These are phyloP conservation scores for Ophthalmotilapia sp. DNA, from an alignment of 2,113 vertebrate species.

Conservation along the genomic window DNA sequence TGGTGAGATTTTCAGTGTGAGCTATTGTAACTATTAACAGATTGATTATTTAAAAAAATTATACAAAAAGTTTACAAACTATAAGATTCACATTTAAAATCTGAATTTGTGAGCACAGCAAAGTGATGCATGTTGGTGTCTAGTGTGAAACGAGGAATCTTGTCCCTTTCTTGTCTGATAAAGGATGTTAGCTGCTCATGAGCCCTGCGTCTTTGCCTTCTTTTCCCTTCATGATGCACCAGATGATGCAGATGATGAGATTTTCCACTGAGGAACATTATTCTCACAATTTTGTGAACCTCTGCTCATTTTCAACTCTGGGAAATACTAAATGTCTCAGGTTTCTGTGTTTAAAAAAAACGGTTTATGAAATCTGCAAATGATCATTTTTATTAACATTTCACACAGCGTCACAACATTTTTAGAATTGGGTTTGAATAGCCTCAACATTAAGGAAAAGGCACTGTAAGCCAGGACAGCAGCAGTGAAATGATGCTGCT, in stretches of 20 bases:
- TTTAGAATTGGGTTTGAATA: background rate
- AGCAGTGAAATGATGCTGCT: background rate
- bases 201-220: accelerated
- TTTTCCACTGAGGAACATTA: background rate
- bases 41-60: background rate
- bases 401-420: background rate
- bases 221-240: background rate
- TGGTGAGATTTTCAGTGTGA: background rate
- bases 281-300: background rate
- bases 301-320: background rate
- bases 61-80: background rate
- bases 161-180: background rate
- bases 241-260: background rate
- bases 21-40: background rate
- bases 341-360: background rate
- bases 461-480: background rate
- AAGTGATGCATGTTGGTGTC: background rate
- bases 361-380: background rate
- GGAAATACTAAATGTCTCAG: background rate
- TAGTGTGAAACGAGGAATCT: background rate
- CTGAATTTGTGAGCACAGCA: background rate
- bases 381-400: background rate
- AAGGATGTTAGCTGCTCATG: background rate
- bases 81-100: background rate
- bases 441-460: background rate